Conservation (phyloP, 2,797 vertebrate genomes). For the Phoeniculus purpureus region DNA sequence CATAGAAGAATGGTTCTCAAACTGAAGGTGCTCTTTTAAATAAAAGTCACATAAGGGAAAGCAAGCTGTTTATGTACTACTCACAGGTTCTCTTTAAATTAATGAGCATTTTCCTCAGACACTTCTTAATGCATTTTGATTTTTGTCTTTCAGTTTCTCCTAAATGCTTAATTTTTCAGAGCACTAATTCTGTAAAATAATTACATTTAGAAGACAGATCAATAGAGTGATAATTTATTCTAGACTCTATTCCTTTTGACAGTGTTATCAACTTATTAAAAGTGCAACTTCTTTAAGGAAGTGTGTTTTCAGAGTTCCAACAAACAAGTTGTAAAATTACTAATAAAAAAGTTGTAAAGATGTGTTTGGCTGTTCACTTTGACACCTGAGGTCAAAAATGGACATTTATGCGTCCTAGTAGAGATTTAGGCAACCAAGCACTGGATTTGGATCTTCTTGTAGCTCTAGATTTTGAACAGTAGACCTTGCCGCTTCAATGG, state of each 20-base stretch:
- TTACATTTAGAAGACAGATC: background rate
- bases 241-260: background rate
- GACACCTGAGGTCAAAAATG: background rate
- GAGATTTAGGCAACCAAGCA: background rate
- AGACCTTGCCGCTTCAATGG: background rate
- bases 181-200: slow-evolving; percentile 16
- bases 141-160: slow-evolving; percentile 8
- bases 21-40: background rate
- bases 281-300: background rate
- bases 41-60: background rate
- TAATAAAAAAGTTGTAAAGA: background rate
- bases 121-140: background rate
- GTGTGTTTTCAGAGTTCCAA: background rate
- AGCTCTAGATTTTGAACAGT: background rate
- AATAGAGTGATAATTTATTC: background rate
- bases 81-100: background rate
- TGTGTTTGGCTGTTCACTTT: background rate
- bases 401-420: background rate
- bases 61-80: background rate
- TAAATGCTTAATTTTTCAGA: background rate
- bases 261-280: background rate
- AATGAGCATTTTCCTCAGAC: background rate
- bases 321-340: background rate
- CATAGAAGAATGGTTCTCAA: background rate
- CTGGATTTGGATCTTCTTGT: background rate